Base-by-base conservation (phyloP, 2,888 invertebrate species). In the Tetragnatha montana region DNA sequence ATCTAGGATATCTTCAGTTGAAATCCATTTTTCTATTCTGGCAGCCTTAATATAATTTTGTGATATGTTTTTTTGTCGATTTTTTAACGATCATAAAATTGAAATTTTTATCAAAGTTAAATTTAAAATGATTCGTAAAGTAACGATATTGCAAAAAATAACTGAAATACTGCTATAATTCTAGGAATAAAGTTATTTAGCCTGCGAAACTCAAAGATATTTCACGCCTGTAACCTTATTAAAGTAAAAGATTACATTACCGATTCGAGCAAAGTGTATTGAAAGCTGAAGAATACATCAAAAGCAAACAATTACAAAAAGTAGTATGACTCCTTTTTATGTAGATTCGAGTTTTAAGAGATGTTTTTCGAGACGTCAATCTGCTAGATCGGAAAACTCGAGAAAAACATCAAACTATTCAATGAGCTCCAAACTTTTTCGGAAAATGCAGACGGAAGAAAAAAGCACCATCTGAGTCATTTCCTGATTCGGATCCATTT, bases 401-500 rank as follows among this genome's bases (percentile, higher is more conserved):
- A 21, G 73, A 60, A 82, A 35, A 82, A 50, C 73, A 74, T 86
- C 68, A 80, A 80, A 86, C 79, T 86, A 86, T 86, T 86, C 81
- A 87, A 81, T 81, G 75, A 81, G 70, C 49, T 84, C 47, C 60
- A 75, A 79, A 81, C 68, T 49, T 74, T 51, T 50, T 75, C 69
- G 14, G n/a, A 14, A 79, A 82, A 12, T 22, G 8, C 60, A 21
- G 7, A 82, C 74, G 81, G 8, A 81, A 75, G n/a, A 81, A 79
- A 74, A 75, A 73, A 85, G 76, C 68, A 35, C 50, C 35, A 81
- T 81, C 75, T 60, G 49, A 81, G 71, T 83, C 79, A 83, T 88
- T 88, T 88, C 78, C 82, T 79, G 78, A 74, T 73, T 78, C 73
- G 68, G 73, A 88, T 87, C 70, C 68, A 88, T 88, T 88, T 68